phyloP scores from a whole-genome alignment of 1,140 invertebrate genomes.

The Lerema accius region DNA sequence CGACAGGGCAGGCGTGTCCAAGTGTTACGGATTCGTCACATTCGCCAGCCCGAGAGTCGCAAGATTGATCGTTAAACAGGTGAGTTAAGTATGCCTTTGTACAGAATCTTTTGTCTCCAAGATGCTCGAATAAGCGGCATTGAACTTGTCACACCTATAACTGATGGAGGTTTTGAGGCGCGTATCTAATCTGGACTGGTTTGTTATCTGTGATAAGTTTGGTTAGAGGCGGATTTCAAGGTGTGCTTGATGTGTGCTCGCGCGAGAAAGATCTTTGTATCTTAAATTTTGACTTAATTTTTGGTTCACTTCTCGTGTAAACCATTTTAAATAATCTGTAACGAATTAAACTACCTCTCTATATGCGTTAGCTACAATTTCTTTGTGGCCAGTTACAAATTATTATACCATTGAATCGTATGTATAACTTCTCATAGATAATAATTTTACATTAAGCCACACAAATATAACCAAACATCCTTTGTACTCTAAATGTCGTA shows the following conservation, averaged over 20 bases:
- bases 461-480: no score
- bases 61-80: constrained; percentile 80
- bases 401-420: no score
- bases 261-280: background rate
- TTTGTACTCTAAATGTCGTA: no score
- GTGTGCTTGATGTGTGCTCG: constrained; percentile 11
- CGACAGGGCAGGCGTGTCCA: constrained; percentile 96
- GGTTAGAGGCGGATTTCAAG: constrained; percentile 24
- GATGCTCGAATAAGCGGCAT: constrained; percentile 4
- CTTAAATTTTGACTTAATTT: no score
- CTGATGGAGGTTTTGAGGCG: constrained; percentile 2
- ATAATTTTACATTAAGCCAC: no score
- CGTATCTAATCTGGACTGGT: constrained; percentile 23
- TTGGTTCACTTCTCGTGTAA: no score
- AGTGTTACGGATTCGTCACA: constrained; percentile 97
- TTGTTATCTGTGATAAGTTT: constrained; percentile 29
- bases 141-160: constrained; percentile 22
- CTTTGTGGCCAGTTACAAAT: no score
- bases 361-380: no score
- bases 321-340: no score
- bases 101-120: constrained; percentile 4
- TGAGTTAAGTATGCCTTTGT: constrained; percentile 37
- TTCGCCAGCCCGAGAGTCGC: constrained; percentile 86
- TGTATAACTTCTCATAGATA: no score
- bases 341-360: no score